phyloP scores from a whole-genome alignment of 2,888 invertebrate species.

The Platypus cylindrus region DNA sequence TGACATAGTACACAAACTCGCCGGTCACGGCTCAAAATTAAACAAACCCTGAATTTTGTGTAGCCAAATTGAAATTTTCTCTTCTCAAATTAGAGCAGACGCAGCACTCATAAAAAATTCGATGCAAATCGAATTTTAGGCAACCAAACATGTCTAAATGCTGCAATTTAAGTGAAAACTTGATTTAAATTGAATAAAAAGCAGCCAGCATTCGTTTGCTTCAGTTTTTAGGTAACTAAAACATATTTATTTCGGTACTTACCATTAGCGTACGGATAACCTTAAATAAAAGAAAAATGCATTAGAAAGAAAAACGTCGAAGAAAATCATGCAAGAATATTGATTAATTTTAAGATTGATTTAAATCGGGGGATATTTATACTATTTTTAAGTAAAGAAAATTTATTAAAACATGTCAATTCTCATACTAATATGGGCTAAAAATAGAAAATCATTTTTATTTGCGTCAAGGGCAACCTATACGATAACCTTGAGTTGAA shows the following conservation, averaged over 20 bases:
- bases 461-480: constrained; percentile 2
- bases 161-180: no score
- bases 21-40: background rate
- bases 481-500: background rate
- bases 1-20: no score
- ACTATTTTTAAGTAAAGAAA: background rate
- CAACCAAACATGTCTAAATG: no score
- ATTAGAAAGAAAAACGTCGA: constrained; percentile 14
- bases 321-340: background rate
- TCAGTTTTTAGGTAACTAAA: no score
- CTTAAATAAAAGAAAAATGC: constrained; percentile 19
- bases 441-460: background rate
- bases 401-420: constrained; percentile 1
- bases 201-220: no score
- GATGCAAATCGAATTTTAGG: no score
- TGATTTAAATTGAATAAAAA: no score
- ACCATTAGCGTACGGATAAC: constrained; percentile 20
- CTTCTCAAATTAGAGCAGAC: no score
- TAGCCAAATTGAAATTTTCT: no score
- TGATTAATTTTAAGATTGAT: constrained; percentile 1
- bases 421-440: no score
- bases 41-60: background rate
- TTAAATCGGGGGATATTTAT: background rate
- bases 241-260: no score
- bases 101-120: no score